Conservation (phyloP, 1,140 invertebrate genomes). For the Pissodes strobi region DNA sequence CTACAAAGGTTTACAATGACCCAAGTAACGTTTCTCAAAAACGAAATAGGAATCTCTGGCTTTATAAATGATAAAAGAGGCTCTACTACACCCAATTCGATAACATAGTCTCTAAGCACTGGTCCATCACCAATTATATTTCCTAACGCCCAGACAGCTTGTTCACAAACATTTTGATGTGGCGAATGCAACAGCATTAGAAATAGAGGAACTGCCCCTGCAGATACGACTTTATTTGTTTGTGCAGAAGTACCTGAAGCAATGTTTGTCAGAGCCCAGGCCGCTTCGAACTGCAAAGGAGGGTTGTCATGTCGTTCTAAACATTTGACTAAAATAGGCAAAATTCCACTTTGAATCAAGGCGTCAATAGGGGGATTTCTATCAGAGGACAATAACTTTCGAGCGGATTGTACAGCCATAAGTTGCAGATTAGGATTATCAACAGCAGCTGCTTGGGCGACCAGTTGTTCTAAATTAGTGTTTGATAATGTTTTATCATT, state of each 20-base stretch:
- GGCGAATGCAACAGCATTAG: constrained; percentile 86
- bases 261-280: constrained; percentile 99
- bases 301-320: constrained; percentile 86
- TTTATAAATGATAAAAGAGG: constrained; percentile 90
- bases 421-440: constrained; percentile 75
- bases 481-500: constrained; percentile 69
- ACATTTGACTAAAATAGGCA: constrained; percentile 92
- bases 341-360: constrained; percentile 89
- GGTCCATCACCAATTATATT: constrained; percentile 95
- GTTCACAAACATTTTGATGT: constrained; percentile 98
- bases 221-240: constrained; percentile 92
- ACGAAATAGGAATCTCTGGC: constrained; percentile 89
- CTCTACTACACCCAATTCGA: constrained; percentile 85
- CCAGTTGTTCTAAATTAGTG: constrained; percentile 71
- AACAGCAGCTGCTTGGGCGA: constrained; percentile 72
- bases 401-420: constrained; percentile 80
- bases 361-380: constrained; percentile 99
- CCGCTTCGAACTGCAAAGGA: constrained; percentile 95
- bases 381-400: constrained; percentile 95
- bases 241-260: constrained; percentile 96
- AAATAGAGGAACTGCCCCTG: constrained; percentile 95
- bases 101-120: constrained; percentile 86
- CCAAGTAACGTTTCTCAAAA: constrained; percentile 97
- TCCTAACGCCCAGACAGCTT: constrained; percentile 96
- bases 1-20: constrained; percentile 96